Conservation (phyloP, 2,797 vertebrate species). For the Bryconaethiops microstoma region DNA sequence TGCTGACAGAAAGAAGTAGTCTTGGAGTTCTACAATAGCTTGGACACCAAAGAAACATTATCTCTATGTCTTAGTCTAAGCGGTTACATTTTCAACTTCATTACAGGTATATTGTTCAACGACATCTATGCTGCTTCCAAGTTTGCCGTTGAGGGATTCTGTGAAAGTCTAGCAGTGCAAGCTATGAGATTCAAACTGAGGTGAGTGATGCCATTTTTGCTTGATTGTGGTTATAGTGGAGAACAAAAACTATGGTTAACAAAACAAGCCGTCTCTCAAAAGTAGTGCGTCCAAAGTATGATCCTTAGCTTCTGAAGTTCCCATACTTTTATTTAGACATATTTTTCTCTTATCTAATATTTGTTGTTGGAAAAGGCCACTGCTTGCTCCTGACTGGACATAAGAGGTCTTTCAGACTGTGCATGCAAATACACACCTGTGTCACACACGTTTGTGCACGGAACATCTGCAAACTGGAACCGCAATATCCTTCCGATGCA, state of each 20-base stretch:
- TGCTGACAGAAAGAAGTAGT: no score
- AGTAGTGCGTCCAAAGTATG: background rate
- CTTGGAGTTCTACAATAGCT: background rate
- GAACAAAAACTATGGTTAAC: background rate
- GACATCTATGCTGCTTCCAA: constrained; percentile 89
- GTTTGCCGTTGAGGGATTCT: constrained; percentile 89
- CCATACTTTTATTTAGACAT: background rate
- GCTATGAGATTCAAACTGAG: constrained; percentile 85
- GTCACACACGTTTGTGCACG: constrained; percentile 4
- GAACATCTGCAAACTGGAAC: constrained; percentile 23
- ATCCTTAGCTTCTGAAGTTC: background rate
- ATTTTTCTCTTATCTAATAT: background rate
- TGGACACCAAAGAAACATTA: background rate
- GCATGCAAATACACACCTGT: constrained; percentile 30
- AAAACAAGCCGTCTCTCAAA: background rate
- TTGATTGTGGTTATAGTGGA: background rate
- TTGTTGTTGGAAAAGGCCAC: background rate
- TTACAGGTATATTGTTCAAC: constrained; percentile 84
- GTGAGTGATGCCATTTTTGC: constrained; percentile 71
- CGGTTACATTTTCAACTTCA: background rate
- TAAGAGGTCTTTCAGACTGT: background rate
- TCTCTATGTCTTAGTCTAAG: no score
- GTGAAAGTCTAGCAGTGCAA: constrained; percentile 87
- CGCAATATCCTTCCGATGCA: constrained; percentile 22
- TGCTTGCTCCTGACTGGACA: background rate